A percentile compares a stretch with the other conserved stretches of the same genome.
Evolutionary conservation across 2,113 vertebrate species (phyloP).

Genomic region (Narcine bancroftii): DNA sequence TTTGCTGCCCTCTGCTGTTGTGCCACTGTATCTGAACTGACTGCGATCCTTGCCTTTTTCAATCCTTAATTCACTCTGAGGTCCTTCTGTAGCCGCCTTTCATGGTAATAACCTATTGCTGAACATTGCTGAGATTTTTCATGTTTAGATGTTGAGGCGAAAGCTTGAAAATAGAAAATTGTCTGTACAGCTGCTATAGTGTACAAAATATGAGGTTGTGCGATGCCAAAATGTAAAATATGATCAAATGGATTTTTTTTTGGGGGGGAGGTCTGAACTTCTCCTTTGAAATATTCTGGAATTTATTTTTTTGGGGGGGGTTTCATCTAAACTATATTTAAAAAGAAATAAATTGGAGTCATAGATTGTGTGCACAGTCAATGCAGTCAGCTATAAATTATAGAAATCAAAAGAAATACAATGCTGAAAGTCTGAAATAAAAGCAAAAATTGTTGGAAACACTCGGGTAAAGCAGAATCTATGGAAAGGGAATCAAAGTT

Average conservation of each 20-base stretch:
- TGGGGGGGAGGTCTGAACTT: neutral
- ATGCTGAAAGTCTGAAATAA: too few relatives aligned
- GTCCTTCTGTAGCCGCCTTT: neutral
- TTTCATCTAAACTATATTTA: neutral
- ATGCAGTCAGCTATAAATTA: neutral
- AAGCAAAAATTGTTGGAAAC: too few relatives aligned
- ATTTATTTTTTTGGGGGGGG: neutral
- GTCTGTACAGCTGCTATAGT: neutral
- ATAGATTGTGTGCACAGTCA: neutral
- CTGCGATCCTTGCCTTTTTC: neutral
- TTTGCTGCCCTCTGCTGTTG: constrained; percentile 34
- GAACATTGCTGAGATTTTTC: neutral
- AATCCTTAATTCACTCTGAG: neutral
- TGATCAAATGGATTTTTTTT: neutral
- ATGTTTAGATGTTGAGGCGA: neutral
- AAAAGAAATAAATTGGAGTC: neutral
- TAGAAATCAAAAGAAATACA: too few relatives aligned
- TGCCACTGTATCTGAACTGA: neutral
- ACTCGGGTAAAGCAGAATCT: too few relatives aligned
- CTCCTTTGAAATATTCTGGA: neutral
- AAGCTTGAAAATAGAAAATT: neutral
- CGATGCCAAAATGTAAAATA: neutral
- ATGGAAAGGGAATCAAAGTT: too few relatives aligned
- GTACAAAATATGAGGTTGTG: neutral
- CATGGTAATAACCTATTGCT: neutral